A percentile compares a stretch with the other conserved stretches of the same genome.
Evolutionary conservation across 2,113 vertebrate species (phyloP).

Genomic region (Nicator chloris): DNA sequence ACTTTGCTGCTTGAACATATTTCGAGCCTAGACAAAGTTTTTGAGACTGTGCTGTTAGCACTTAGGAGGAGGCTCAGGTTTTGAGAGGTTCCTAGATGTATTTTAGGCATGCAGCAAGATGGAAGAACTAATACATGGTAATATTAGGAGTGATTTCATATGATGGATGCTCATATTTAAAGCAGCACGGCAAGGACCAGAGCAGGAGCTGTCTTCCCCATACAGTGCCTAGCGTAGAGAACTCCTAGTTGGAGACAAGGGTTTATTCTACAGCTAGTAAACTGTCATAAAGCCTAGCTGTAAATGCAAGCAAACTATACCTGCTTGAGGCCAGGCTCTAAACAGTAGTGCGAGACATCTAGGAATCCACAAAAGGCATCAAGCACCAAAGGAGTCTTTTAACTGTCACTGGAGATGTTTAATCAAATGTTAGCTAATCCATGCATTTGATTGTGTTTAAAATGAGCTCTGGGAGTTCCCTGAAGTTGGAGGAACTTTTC

Average conservation of each 20-base stretch:
- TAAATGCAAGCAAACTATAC: background rate
- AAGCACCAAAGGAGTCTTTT: background rate
- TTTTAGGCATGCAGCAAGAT: background rate
- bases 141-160: background rate
- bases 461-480: background rate
- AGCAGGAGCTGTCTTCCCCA: background rate
- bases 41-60: accelerated
- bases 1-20: background rate
- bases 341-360: background rate
- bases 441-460: background rate
- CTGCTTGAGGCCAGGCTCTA: background rate
- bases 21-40: slow-evolving; percentile 17
- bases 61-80: background rate
- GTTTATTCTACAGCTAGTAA: background rate
- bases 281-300: background rate
- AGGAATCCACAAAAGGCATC: background rate
- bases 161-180: background rate
- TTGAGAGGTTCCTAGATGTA: background rate
- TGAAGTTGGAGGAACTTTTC: background rate
- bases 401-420: background rate
- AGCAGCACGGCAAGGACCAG: background rate
- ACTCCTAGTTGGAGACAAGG: background rate
- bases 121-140: background rate
- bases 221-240: background rate
- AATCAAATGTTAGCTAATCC: background rate